A percentile compares a stretch with the other conserved stretches of the same genome.
These are phyloP conservation scores for Erythrocercus mccallii DNA, from an alignment of 2,113 vertebrate species.

Conservation along the genomic window DNA sequence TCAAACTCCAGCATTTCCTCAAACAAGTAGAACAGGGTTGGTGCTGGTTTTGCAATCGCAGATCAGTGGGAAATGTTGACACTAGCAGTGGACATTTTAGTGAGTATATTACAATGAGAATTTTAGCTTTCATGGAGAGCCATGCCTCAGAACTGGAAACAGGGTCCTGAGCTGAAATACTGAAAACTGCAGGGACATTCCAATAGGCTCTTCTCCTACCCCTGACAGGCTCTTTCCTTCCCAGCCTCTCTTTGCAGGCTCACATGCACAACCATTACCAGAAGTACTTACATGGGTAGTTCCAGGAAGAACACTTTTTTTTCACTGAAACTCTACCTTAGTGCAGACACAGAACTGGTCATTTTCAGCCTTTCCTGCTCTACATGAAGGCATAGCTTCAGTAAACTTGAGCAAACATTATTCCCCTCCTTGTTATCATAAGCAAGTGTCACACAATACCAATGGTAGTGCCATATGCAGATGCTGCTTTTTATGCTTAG, in stretches of 20 bases:
- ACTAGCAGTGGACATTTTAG: neutral
- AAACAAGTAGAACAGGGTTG: neutral
- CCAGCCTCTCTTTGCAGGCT: neutral
- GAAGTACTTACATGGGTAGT: neutral
- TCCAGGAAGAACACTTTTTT: neutral
- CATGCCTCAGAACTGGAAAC: neutral
- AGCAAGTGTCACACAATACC: neutral
- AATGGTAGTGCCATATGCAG: neutral
- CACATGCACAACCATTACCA: neutral
- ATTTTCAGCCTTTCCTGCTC: neutral
- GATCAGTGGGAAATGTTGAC: neutral
- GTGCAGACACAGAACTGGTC: neutral
- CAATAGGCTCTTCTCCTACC: neutral
- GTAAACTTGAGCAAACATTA: neutral
- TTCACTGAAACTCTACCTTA: neutral
- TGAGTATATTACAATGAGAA: neutral
- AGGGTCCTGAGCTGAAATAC: neutral
- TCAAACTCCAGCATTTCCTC: neutral
- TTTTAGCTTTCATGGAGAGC: neutral
- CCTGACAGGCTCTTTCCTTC: neutral
- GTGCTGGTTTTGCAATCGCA: neutral
- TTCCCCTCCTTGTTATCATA: neutral
- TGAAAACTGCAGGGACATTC: neutral
- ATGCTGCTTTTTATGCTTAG: neutral
- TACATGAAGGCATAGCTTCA: neutral